Conservation (phyloP, 2,797 vertebrate genomes). For the Microctenopoma steveboyesi region DNA sequence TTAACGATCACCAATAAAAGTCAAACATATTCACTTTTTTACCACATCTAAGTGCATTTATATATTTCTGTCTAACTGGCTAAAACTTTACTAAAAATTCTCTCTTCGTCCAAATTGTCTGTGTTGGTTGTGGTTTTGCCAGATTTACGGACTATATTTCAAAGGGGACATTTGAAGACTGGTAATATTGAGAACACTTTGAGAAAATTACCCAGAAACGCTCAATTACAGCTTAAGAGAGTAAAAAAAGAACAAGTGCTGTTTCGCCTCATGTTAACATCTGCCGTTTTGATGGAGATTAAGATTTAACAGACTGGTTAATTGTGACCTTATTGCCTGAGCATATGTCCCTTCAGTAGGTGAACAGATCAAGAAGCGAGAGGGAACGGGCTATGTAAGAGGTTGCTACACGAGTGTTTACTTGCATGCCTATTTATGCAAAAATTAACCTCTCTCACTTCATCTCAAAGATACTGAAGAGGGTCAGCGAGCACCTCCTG, state of each 20-base stretch:
- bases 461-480: conserved; percentile 5
- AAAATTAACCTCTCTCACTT: conserved; percentile 11
- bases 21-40: not conserved
- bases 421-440: conserved; percentile 17
- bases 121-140: not conserved
- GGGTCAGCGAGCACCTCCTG: not conserved
- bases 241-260: not conserved
- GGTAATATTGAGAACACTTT: not conserved
- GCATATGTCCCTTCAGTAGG: conserved; percentile 71
- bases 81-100: not conserved
- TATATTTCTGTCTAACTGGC: not conserved
- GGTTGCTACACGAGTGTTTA: conserved; percentile 18
- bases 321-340: conserved; percentile 66
- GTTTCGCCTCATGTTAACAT: not conserved
- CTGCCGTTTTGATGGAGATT: not conserved
- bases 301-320: conserved; percentile 57
- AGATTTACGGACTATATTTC: not conserved
- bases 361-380: conserved; percentile 45
- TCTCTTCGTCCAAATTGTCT: not conserved
- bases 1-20: not conserved
- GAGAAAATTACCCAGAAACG: conserved; percentile 2
- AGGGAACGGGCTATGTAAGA: conserved; percentile 12
- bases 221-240: not conserved
- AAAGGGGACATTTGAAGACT: not conserved
- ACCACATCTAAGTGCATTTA: not conserved